Conservation (phyloP, 2,888 invertebrate genomes). For the Xanthia icteritia region DNA sequence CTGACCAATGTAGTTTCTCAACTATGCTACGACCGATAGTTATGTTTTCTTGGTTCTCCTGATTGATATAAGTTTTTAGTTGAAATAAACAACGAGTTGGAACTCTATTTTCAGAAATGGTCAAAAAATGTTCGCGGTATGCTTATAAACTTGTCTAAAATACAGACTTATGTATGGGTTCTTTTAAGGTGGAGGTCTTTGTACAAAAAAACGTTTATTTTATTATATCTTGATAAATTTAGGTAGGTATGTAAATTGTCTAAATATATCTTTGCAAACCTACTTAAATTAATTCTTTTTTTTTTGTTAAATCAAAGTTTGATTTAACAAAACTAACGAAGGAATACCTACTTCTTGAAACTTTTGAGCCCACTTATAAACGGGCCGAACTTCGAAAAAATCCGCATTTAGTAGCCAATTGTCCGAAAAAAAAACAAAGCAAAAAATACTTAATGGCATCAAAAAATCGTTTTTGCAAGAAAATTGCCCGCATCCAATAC, state of each 20-base stretch:
- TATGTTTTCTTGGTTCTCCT: slow-evolving; percentile 28
- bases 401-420: not conserved
- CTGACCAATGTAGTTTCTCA: slow-evolving; percentile 34
- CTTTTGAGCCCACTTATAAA: not conserved
- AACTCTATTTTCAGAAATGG: not conserved
- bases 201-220: not conserved
- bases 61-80: slow-evolving; percentile 11
- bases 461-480: not conserved
- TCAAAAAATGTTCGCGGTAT: not conserved
- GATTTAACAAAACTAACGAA: not conserved
- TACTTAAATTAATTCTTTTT: not conserved
- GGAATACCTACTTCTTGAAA: not conserved
- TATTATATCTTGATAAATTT: not conserved
- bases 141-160: not conserved
- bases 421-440: not conserved
- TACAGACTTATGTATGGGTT: not conserved
- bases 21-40: slow-evolving; percentile 5
- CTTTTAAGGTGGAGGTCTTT: not conserved
- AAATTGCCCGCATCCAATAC: not conserved
- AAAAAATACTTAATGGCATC: not conserved
- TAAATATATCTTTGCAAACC: not conserved
- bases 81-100: slow-evolving; percentile 14
- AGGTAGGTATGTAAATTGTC: not conserved
- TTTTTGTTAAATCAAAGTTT: too few species aligned
- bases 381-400: not conserved